phyloP scores from a whole-genome alignment of 2,888 invertebrate genomes.

The Bruchidius siliquastri region DNA sequence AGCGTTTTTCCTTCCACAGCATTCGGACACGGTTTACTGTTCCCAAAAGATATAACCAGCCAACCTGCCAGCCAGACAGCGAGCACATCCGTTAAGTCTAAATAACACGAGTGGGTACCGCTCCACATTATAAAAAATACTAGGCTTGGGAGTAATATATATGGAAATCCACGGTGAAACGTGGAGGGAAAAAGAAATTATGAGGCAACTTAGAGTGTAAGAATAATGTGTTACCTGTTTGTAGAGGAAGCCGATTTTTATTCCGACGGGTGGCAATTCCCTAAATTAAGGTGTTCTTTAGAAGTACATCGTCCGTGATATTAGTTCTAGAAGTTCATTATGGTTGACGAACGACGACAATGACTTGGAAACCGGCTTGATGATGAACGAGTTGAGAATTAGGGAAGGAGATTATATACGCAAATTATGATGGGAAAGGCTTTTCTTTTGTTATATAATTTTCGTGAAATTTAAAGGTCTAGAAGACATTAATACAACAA shows the following conservation, averaged over 20 bases:
- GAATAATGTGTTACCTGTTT: conserved; percentile 1
- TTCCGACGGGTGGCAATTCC: neutral
- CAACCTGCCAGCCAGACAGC: neutral
- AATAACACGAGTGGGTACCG: conserved; percentile 12
- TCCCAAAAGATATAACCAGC: neutral
- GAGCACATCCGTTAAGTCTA: conserved; percentile 13
- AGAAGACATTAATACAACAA: no score
- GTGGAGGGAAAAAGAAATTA: conserved; percentile 22
- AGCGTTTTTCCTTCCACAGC: no score
- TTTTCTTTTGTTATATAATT: no score
- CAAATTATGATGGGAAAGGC: no score
- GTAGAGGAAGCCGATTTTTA: neutral
- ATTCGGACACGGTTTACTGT: no score
- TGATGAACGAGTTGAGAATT: neutral
- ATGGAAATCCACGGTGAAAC: conserved; percentile 30
- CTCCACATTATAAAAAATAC: conserved; percentile 25
- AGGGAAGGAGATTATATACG: no score
- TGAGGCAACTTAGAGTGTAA: conserved; percentile 14
- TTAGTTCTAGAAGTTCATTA: neutral
- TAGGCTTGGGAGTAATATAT: conserved; percentile 30
- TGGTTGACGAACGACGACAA: neutral
- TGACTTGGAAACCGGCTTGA: neutral
- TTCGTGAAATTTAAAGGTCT: no score
- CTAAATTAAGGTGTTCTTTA: neutral
- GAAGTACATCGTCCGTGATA: neutral